phyloP scores from a whole-genome alignment of 2,888 invertebrate species.

The Panzeria rudis region DNA sequence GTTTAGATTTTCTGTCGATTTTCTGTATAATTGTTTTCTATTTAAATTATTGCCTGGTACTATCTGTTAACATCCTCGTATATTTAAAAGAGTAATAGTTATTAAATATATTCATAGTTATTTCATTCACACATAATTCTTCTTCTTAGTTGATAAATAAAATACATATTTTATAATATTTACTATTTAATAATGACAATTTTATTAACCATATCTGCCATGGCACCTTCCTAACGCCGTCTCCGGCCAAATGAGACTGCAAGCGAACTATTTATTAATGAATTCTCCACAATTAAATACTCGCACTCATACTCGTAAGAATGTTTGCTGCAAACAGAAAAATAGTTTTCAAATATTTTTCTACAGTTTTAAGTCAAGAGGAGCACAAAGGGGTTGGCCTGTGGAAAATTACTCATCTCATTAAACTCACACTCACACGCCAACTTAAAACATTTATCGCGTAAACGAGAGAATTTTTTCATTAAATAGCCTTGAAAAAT shows the following conservation, averaged over 20 bases:
- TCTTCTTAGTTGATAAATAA: not conserved
- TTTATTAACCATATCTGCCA: not conserved
- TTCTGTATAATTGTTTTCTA: no score
- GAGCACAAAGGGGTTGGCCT: not conserved
- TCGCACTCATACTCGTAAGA: not conserved
- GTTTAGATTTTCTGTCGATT: no score
- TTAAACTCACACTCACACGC: not conserved
- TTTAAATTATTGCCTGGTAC: not conserved
- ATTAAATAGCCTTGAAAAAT: slow-evolving; percentile 16
- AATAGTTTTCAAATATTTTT: slow-evolving; percentile 20
- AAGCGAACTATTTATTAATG: slow-evolving; percentile 17
- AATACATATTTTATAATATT: not conserved
- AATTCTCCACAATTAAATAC: slow-evolving; percentile 9
- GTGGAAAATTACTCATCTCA: slow-evolving; percentile 10
- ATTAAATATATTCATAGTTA: not conserved
- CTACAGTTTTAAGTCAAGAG: not conserved
- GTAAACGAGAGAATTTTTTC: not conserved
- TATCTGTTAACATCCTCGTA: not conserved
- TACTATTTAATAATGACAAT: slow-evolving; percentile 10
- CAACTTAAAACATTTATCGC: not conserved
- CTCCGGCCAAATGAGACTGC: no score
- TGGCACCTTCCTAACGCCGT: not conserved
- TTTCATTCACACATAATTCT: not conserved
- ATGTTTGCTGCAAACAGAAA: not conserved
- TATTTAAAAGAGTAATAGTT: not conserved